Percentiles rank a stretch among this genome's conserved stretches.
phyloP scores from a whole-genome alignment of 1,140 invertebrate genomes.

The Drosophila littoralis region DNA sequence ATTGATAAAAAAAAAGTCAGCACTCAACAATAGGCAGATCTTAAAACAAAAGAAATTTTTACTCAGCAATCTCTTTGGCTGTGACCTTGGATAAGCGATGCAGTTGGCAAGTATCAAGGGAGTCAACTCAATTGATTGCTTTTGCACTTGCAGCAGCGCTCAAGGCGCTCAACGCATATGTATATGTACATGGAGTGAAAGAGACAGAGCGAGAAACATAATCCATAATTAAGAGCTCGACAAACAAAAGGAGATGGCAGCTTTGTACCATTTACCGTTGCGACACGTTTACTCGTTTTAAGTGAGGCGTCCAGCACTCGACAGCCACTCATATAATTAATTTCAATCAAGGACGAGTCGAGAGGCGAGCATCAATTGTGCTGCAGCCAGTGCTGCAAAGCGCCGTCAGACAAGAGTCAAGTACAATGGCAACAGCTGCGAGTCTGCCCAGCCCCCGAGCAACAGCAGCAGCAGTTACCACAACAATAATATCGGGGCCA shows the following conservation, averaged over 20 bases:
- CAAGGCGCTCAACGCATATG: background rate
- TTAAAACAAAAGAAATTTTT: background rate
- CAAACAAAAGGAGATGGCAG: constrained; percentile 5
- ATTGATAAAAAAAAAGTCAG: background rate
- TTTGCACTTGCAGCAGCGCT: constrained; percentile 4
- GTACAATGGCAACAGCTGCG: constrained; percentile 64
- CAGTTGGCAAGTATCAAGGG: constrained; percentile 9
- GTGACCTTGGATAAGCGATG: constrained; percentile 17
- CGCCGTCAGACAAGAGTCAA: constrained; percentile 53
- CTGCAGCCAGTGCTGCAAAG: constrained; percentile 14
- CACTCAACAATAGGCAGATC: background rate
- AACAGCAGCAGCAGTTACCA: background rate
- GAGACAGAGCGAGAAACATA: constrained; percentile 3
- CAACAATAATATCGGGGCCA: constrained; percentile 48
- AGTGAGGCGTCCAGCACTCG: background rate
- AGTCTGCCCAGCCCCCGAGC: background rate
- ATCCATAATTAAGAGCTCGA: constrained; percentile 35
- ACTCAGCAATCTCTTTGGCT: background rate
- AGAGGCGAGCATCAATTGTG: constrained; percentile 20
- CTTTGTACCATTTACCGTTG: background rate
- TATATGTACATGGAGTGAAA: background rate
- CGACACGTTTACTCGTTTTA: background rate
- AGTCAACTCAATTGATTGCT: constrained; percentile 39
- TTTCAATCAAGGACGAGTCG: constrained; percentile 65
- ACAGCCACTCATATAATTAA: constrained; percentile 57